Percentiles rank a stretch among this genome's conserved stretches.
These are phyloP conservation scores for Lynx canadensis DNA, from an alignment of 2,113 vertebrate genomes.

Conservation along the genomic window DNA sequence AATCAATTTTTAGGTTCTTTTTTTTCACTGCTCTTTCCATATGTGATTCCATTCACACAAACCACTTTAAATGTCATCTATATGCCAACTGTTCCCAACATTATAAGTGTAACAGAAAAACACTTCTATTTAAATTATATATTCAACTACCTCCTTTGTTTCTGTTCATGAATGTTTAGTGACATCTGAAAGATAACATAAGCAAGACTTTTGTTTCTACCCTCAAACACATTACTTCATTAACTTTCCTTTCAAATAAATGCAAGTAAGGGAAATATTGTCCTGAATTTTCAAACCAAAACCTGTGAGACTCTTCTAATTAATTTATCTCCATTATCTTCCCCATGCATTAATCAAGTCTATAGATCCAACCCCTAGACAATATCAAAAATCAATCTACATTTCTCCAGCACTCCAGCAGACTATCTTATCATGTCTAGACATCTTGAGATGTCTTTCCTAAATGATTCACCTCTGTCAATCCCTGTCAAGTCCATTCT, in stretches of 20 bases:
- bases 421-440: constrained; percentile 27
- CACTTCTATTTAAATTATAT: not conserved
- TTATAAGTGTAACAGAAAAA: not conserved
- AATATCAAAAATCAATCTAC: not conserved
- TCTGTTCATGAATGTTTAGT: not conserved
- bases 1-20: not conserved
- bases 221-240: not conserved
- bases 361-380: not conserved
- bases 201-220: not conserved
- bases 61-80: not conserved
- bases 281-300: not conserved
- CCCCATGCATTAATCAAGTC: not conserved
- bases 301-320: not conserved
- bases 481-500: not conserved
- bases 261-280: not conserved
- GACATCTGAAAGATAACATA: not conserved
- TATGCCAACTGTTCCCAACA: not conserved
- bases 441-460: constrained; percentile 48
- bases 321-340: not conserved
- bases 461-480: not conserved
- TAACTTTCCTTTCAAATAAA: not conserved
- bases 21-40: not conserved
- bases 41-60: not conserved
- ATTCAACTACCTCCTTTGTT: not conserved
- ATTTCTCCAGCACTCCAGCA: not conserved